Evolutionary conservation across 2,797 vertebrate species (phyloP).

Genomic region (Alfaro cultratus): DNA sequence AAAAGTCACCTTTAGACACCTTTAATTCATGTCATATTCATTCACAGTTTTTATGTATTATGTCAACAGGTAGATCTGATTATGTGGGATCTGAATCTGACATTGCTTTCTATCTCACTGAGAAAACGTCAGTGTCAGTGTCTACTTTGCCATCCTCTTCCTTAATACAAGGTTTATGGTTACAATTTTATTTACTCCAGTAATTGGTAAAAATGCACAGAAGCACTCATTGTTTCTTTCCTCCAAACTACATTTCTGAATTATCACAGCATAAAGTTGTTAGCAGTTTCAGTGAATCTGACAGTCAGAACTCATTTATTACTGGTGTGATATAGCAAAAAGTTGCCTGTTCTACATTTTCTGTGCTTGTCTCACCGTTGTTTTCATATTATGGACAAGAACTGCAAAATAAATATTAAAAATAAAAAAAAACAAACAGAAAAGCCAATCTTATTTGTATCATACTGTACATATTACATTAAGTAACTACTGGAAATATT

Average conservation of each 20-base stretch:
- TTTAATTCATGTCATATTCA: neutral
- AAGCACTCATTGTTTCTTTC: constrained; percentile 3
- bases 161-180: neutral
- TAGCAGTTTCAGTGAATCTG: constrained; percentile 20
- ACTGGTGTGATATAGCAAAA: neutral
- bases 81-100: constrained; percentile 2
- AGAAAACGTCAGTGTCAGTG: neutral
- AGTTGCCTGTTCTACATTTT: neutral
- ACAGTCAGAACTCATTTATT: neutral
- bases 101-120: neutral
- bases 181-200: neutral
- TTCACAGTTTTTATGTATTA: constrained; percentile 2
- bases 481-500: neutral
- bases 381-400: neutral
- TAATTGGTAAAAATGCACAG: constrained; percentile 10
- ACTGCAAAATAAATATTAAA: neutral
- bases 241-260: constrained; percentile 5
- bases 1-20: neutral
- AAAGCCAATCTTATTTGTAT: neutral
- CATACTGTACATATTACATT: neutral
- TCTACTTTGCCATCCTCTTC: neutral
- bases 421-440: neutral
- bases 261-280: constrained; percentile 6
- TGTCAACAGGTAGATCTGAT: neutral
- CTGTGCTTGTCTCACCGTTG: neutral